Base-by-base conservation (phyloP, 2,888 invertebrate species). In the Priapulus caudatus region DNA sequence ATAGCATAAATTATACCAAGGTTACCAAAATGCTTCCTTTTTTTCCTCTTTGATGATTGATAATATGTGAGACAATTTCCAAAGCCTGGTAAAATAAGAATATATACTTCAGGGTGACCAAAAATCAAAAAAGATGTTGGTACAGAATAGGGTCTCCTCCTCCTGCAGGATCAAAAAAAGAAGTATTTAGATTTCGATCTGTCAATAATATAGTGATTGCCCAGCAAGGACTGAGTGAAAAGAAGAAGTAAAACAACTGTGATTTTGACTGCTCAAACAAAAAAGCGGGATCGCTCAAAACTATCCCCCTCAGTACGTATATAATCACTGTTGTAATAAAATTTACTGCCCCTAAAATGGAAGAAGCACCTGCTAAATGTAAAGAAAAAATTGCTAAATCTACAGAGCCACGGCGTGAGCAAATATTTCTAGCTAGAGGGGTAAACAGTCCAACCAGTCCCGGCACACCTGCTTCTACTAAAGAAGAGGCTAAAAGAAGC, bases 91-190 rank as follows among this genome's bases (percentile, higher is more conserved):
- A 86, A 66, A 81, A 86, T 85, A 75, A 86, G 73, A 82, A 86
- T 84, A 73, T 86, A 87, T 57, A 86, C 84, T 79, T 86, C 85
- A 5, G 85, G 86, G 52, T 86, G 86, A 0, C 85, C 86, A 78
- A 86, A 75, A 86, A 86, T 80, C 85, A 86, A 74, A 87, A 85
- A 77, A 86, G 73, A 70, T 86, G 84, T 79, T 86, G 84, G 51
- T 82, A 86, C 61, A 86, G 61, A 73, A 86, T 79, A 1, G 84
- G 85, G 52, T 86, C 85, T 51, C 85, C 86, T 22, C 85, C 86
- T 55, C 83, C 84, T 0, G 79, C 76, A 0, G 84, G 84, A 24
- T 86, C 83, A 78, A 86, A 86, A 71, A 86, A 86, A 1, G 82
- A 79, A 1, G 84, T 84, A 76, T 84, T 84, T 69, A 85, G 68